Evolutionary conservation across 1,140 invertebrate genomes (phyloP).

Genomic region (Cyclargus thomasi): DNA sequence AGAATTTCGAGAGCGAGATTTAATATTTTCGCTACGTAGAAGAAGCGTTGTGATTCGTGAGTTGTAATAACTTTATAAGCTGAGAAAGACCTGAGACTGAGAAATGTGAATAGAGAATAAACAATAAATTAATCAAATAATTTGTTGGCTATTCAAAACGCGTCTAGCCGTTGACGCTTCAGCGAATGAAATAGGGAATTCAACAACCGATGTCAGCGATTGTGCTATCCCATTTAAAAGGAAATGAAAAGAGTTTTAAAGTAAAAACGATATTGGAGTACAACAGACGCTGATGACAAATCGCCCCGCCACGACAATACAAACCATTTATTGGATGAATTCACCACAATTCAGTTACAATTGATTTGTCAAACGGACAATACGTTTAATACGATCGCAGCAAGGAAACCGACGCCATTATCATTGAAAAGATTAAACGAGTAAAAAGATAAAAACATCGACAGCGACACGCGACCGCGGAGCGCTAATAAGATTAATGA

Average conservation of each 20-base stretch:
- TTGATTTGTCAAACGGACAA: slow-evolving; percentile 8
- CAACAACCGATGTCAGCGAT: neutral
- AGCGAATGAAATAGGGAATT: neutral
- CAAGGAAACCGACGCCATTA: slow-evolving; percentile 7
- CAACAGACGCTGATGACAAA: slow-evolving; percentile 2
- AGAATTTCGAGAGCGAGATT: too few relatives aligned
- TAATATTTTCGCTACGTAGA: too few relatives aligned
- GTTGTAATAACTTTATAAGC: too few relatives aligned
- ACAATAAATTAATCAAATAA: too few relatives aligned
- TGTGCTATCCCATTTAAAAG: neutral
- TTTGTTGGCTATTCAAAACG: too few relatives aligned
- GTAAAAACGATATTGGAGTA: neutral
- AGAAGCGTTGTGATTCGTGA: too few relatives aligned
- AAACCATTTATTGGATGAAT: neutral
- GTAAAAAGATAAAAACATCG: neutral
- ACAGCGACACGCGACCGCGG: neutral
- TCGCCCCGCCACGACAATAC: neutral
- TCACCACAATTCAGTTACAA: slow-evolving; percentile 7
- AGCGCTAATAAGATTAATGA: slow-evolving; percentile 8
- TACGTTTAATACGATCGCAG: neutral
- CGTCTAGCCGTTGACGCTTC: neutral
- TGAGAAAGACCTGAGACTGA: too few relatives aligned
- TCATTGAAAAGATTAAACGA: neutral
- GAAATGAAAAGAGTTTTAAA: neutral
- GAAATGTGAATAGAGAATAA: too few relatives aligned